phyloP scores from a whole-genome alignment of 1,140 invertebrate species.

The Sogatella furcifera region DNA sequence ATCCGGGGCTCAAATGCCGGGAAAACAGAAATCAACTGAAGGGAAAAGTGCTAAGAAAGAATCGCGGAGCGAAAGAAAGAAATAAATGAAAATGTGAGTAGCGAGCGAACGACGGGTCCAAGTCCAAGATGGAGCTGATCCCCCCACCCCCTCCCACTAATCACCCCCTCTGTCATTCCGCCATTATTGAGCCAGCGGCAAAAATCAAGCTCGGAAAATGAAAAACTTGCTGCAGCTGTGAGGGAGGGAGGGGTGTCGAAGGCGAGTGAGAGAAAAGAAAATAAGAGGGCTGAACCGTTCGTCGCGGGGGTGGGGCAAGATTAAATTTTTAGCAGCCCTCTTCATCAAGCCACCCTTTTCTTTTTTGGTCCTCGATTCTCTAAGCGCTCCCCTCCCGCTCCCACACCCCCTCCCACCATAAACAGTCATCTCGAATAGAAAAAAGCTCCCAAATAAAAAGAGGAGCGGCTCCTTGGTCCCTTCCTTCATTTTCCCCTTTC shows the following conservation, averaged over 20 bases:
- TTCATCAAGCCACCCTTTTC: conserved; percentile 17
- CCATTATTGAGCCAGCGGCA: conserved; percentile 7
- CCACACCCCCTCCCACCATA: background rate
- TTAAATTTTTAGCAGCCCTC: conserved; percentile 22
- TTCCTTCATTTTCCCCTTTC: conserved; percentile 10
- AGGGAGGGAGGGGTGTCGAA: background rate
- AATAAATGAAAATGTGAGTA: background rate
- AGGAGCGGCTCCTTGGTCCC: background rate
- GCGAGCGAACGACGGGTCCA: background rate
- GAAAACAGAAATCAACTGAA: too few relatives aligned
- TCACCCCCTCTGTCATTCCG: background rate
- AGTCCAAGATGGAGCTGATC: background rate
- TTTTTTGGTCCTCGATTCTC: background rate
- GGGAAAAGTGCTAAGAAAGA: too few relatives aligned
- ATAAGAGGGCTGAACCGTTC: conserved; percentile 13
- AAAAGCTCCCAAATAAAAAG: too few relatives aligned
- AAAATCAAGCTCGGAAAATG: conserved; percentile 12
- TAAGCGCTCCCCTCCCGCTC: conserved; percentile 2
- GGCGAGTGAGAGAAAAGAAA: conserved; percentile 19
- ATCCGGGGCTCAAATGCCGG: too few relatives aligned
- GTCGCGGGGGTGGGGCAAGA: conserved; percentile 8
- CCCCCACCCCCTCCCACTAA: too few relatives aligned
- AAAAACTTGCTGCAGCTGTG: background rate
- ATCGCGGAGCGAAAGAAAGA: too few relatives aligned
- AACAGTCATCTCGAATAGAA: too few relatives aligned